Base-by-base conservation (phyloP, 2,113 vertebrate genomes). In the Cololabis saira region DNA sequence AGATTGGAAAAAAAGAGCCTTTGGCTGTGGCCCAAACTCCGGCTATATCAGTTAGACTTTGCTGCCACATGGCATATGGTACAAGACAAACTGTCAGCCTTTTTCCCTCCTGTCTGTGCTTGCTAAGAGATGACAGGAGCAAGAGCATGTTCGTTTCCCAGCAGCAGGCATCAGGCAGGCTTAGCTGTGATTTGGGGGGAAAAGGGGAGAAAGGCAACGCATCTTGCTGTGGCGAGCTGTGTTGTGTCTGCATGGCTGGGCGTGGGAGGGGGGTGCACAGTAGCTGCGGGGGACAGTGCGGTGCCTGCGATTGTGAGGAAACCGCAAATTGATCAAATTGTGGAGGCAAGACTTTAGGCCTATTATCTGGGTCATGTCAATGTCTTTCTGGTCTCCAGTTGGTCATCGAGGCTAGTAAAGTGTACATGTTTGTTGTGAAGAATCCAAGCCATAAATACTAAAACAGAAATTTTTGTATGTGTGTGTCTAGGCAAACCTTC, bases 281-380 rank as follows among this genome's bases (percentile, higher is more conserved):
- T 89, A 85, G 91, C 90, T 92, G 84, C 71, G 45, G 92, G 90
- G 89, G 90, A 93, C 92, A 91, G 87, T 76, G 6, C 74, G 40
- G 61, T 66, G 80, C 82, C 77, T 74, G 73, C 58, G 17, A 72
- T 79, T 87, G 75, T 88, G 83, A 86, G 74, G 84, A 87, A 89
- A 90, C 89, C 70, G 89, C 87, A 93, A 91, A 93, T 93, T 94
- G 91, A 92, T 91, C 89, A 92, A 93, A 93, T 92, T 92, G 92
- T 90, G 74, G 89, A 92, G 76, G 91, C 84, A 91, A 89, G 89
- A 90, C 86, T 92, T 92, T 90, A 81, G 79, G 85, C 88, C 91
- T 78, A 91, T 92, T 92, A 93, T 93, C 86, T 92, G 90, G 91
- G 92, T 93, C 90, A 91, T 89, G 92, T 92, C 92, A 93, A 82